These are phyloP conservation scores for Chaetorhynchus papuensis DNA, from an alignment of 2,113 vertebrate species.

Conservation along the genomic window DNA sequence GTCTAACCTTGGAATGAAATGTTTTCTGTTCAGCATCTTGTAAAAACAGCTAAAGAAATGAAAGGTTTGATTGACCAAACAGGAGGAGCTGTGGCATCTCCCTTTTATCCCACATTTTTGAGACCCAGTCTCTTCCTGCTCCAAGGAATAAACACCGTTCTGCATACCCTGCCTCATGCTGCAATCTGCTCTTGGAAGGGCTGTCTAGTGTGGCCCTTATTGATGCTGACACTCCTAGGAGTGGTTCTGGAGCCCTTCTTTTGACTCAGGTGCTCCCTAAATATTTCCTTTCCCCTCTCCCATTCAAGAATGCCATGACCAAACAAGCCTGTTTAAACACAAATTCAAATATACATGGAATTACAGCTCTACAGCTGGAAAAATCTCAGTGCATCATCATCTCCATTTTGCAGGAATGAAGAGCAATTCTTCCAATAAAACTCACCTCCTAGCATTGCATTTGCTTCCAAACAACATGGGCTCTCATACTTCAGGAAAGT, in stretches of 20 bases:
- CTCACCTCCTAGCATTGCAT: background rate
- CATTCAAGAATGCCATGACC: background rate
- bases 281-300: background rate
- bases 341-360: background rate
- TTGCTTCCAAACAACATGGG: background rate
- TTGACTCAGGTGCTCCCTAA: background rate
- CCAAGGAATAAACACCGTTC: background rate
- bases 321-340: background rate
- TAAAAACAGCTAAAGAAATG: background rate
- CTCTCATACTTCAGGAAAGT: background rate
- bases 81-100: background rate
- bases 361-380: background rate
- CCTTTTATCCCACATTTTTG: background rate
- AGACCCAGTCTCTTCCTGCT: background rate
- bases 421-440: background rate
- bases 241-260: background rate
- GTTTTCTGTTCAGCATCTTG: background rate
- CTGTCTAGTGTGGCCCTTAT: background rate
- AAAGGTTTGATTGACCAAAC: background rate
- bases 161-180: background rate
- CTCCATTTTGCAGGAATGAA: background rate
- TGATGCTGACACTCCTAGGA: background rate
- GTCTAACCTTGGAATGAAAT: background rate
- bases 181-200: background rate
- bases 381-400: background rate